These are phyloP conservation scores for Apotomis capreana DNA, from an alignment of 2,888 invertebrate species.

Conservation along the genomic window DNA sequence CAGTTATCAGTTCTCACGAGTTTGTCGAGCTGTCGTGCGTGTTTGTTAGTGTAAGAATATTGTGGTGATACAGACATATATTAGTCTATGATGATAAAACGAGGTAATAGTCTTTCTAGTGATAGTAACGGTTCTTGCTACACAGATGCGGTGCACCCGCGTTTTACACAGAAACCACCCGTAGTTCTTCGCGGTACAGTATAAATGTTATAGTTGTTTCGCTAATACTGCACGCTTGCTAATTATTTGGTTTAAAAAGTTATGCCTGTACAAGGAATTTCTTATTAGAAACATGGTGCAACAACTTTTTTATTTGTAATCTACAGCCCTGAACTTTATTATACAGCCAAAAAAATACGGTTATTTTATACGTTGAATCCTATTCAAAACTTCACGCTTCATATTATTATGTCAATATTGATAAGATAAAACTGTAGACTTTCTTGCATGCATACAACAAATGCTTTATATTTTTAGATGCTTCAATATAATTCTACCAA, in stretches of 20 bases:
- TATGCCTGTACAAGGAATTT: not conserved
- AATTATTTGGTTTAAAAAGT: not conserved
- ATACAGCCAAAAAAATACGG: not conserved
- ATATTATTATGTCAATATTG: slow-evolving; percentile 1
- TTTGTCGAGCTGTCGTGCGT: not conserved
- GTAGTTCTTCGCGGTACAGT: slow-evolving; percentile 65
- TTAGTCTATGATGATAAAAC: slow-evolving; percentile 29
- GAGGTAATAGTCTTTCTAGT: slow-evolving; percentile 33
- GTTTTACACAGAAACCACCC: slow-evolving; percentile 63
- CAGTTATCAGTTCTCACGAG: not conserved
- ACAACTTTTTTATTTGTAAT: not conserved
- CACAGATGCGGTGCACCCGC: slow-evolving; percentile 68
- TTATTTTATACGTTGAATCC: too few species aligned
- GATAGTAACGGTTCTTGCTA: slow-evolving; percentile 22
- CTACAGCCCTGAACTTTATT: not conserved
- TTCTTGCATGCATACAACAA: slow-evolving; percentile 21
- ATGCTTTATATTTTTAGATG: not conserved
- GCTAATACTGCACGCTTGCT: not conserved
- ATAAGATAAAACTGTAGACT: slow-evolving; percentile 30
- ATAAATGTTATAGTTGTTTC: slow-evolving; percentile 46
- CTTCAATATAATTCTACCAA: too few species aligned
- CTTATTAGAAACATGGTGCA: not conserved
- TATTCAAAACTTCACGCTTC: not conserved
- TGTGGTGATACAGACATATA: slow-evolving; percentile 7
- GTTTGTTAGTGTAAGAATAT: slow-evolving; percentile 1